Conservation (phyloP, 2,113 vertebrate species). For the Urocitellus parryii region DNA sequence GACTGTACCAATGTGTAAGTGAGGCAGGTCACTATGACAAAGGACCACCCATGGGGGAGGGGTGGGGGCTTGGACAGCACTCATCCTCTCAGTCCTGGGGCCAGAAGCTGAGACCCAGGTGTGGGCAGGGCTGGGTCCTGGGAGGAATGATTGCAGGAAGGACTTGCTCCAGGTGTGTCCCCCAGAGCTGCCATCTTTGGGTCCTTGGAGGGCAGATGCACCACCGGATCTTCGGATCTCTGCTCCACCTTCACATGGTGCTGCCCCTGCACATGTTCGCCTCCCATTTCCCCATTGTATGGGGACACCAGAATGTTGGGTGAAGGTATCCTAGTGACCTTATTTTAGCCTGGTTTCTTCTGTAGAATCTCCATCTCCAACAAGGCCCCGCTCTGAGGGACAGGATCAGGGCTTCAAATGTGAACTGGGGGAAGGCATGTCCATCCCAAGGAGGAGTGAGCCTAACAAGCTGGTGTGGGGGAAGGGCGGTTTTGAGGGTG, state of each 20-base stretch:
- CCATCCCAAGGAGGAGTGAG: no score
- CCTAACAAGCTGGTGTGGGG: no score
- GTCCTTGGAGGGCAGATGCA: background rate
- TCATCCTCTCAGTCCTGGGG: background rate
- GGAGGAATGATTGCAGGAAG: background rate
- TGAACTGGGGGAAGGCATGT: background rate
- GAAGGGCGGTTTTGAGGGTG: background rate
- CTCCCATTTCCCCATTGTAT: background rate
- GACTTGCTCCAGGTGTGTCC: background rate
- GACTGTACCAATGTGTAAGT: background rate
- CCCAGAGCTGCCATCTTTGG: no score
- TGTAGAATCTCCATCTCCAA: background rate
- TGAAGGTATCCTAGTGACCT: background rate
- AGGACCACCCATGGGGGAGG: background rate
- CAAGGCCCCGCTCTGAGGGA: background rate
- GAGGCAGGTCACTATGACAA: background rate
- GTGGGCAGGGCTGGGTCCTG: background rate
- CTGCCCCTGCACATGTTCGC: rapidly evolving
- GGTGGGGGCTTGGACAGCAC: no score
- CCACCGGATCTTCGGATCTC: background rate
- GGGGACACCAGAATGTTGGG: background rate
- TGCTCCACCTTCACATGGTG: background rate
- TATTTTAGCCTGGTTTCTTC: background rate
- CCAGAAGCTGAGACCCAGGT: background rate
- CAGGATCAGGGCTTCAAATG: background rate